These are phyloP conservation scores for Lanius collurio DNA, from an alignment of 2,113 vertebrate genomes.

Conservation along the genomic window DNA sequence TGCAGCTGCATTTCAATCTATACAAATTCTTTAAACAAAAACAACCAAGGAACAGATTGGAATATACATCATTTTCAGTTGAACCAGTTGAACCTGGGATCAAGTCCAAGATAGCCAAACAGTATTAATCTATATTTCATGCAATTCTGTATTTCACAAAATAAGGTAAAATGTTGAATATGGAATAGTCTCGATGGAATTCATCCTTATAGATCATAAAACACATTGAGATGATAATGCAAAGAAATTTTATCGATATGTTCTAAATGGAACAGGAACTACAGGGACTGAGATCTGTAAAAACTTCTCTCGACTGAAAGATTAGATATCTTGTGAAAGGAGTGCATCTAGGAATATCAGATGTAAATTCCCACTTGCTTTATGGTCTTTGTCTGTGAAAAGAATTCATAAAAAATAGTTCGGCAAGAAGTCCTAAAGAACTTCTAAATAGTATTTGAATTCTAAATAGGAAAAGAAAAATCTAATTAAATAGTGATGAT, in stretches of 20 bases:
- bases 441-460: not conserved
- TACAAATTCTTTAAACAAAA: conserved; percentile 75
- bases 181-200: not conserved
- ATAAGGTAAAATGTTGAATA: not conserved
- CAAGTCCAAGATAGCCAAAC: conserved; percentile 34
- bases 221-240: conserved; percentile 3
- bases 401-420: not conserved
- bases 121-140: conserved; percentile 39
- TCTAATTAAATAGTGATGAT: not conserved
- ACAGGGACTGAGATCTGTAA: not conserved
- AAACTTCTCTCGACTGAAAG: not conserved
- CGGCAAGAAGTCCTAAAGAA: not conserved
- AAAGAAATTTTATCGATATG: conserved; percentile 15
- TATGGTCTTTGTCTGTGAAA: not conserved
- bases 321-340: conserved; percentile 1
- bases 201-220: conserved; percentile 2
- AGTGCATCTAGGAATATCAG: not conserved
- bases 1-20: conserved; percentile 73
- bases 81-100: conserved; percentile 3
- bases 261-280: conserved; percentile 15
- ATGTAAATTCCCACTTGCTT: not conserved
- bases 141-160: not conserved
- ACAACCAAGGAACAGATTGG: conserved; percentile 56
- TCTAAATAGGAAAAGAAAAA: not conserved
- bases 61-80: conserved; percentile 55